These are phyloP conservation scores for Pomatostomus ruficeps DNA, from an alignment of 2,113 vertebrate species.

Conservation along the genomic window DNA sequence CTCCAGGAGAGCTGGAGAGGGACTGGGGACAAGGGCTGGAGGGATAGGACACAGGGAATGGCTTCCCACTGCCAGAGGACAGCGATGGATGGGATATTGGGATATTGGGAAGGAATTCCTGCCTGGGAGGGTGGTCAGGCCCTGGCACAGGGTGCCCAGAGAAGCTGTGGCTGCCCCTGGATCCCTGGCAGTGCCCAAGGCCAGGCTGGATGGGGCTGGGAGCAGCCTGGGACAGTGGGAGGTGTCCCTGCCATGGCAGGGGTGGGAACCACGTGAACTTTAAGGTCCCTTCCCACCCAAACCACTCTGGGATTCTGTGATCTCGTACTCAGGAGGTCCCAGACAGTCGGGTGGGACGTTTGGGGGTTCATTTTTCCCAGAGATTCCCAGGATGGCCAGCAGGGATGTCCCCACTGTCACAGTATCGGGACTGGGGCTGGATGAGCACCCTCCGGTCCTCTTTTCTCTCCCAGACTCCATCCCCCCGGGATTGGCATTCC, in stretches of 20 bases:
- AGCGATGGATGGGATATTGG: rapidly evolving
- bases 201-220: rapidly evolving
- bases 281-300: not conserved
- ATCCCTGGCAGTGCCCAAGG: not conserved
- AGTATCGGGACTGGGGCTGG: not conserved
- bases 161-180: not conserved
- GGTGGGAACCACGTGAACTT: not conserved
- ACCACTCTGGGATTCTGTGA: not conserved
- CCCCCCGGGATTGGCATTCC: no score
- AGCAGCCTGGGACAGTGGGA: rapidly evolving
- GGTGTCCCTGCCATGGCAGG: not conserved
- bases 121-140: rapidly evolving
- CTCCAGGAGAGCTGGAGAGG: not conserved
- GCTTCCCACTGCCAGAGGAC: not conserved
- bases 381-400: rapidly evolving
- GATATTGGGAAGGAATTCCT: not conserved
- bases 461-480: not conserved
- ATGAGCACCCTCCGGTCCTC: not conserved
- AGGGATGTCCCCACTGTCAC: not conserved
- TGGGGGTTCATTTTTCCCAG: not conserved
- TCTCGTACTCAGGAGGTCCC: not conserved
- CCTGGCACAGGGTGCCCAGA: not conserved
- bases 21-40: not conserved
- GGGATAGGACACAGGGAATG: not conserved
- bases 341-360: rapidly evolving